Evolutionary conservation across 2,113 vertebrate genomes (phyloP).

Genomic region (Nycticryphes semicollaris): DNA sequence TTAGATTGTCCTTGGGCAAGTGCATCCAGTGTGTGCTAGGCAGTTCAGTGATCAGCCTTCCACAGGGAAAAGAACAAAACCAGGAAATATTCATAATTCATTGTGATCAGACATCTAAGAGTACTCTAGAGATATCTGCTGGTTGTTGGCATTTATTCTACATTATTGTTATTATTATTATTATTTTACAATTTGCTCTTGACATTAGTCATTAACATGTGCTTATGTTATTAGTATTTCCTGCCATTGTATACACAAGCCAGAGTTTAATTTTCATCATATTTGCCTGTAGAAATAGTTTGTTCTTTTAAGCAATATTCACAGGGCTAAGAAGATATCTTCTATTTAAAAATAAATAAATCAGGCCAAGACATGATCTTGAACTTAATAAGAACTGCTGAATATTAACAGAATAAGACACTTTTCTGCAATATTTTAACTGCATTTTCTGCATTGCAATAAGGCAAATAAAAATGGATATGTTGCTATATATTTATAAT

Average conservation of each 20-base stretch:
- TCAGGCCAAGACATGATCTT: not conserved
- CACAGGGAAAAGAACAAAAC: conserved; percentile 36
- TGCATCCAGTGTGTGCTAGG: not conserved
- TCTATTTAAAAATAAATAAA: not conserved
- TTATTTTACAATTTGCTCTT: conserved; percentile 6
- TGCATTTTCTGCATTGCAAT: not conserved
- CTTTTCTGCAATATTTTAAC: not conserved
- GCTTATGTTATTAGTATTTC: not conserved
- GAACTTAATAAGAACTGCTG: not conserved
- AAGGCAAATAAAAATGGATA: not conserved
- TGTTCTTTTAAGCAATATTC: not conserved
- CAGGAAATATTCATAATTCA: conserved; percentile 46
- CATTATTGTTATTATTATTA: not conserved
- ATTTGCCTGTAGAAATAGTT: not conserved
- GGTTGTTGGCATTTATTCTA: not conserved
- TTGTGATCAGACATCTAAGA: conserved; percentile 32
- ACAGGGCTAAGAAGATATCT: not conserved
- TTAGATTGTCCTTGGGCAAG: conserved; percentile 61
- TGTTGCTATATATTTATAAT: not conserved
- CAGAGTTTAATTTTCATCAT: not conserved
- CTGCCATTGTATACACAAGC: not conserved
- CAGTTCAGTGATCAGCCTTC: conserved; percentile 39
- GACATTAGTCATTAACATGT: not conserved
- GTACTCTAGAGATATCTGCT: conserved; percentile 11
- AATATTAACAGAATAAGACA: not conserved